Evolutionary conservation across 2,797 vertebrate species (phyloP), one percentile per base, ranked within the genome.

Genomic region (Benthosema pterotum): DNA sequence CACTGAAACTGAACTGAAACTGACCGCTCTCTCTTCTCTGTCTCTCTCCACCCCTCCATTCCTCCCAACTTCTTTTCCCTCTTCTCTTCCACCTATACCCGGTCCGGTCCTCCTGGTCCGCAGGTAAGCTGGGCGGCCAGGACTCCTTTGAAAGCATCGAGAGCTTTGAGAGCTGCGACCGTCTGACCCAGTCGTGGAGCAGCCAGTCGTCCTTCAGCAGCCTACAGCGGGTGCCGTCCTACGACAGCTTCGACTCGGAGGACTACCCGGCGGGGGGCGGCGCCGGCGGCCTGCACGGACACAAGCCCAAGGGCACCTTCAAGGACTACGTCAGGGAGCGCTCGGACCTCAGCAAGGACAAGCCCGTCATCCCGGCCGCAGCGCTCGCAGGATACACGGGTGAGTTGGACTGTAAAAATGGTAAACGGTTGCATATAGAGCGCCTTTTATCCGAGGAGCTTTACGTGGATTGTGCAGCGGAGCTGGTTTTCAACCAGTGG

Each of bases 261-360:
- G 98, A 99, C 84, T 99, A 99, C 74, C 96, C 96, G 0, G 71
- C 94, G n/a, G n/a, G n/a, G n/a, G n/a, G n/a, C 22, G 22, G 3
- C 22, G 22, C 22, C 22, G 22, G 22, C 0, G 91, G 95, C 71
- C 79, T 99, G 89, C 95, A 96, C 50, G 93, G 90, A 87, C 97
- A 97, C 92, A 99, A 99, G 72, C 96, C 97, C 87, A 99, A 99
- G 90, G 98, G 97, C 88, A 99, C 98, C 80, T 99, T 99, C 93
- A 99, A 99, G 92, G 98, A 99, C 93, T 99, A 99, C 78, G 97
- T 99, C 89, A 93, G 97, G 82, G 98, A 99, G 82, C 94, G 98
- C 55, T 95, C 97, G 0, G 97, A 99, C 88, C 96, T 98, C 91
- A 98, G 97, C 93, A 99, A 99, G 89, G 98, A 99, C 88, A 99